These are phyloP conservation scores for Phorcus lineatus DNA, from an alignment of 2,888 invertebrate genomes.

Conservation along the genomic window DNA sequence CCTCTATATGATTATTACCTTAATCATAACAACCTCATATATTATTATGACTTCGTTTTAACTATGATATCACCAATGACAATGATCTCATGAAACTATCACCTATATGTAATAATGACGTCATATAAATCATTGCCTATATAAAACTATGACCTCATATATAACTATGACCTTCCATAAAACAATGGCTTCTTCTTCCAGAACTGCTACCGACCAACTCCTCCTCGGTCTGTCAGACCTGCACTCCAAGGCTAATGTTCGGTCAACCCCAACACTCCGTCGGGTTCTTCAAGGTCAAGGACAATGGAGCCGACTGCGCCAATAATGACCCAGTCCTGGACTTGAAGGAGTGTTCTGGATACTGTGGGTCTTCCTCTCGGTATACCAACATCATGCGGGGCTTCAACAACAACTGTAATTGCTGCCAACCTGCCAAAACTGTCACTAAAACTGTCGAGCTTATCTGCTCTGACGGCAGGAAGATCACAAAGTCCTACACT, in stretches of 20 bases:
- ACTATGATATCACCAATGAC: too few relatives aligned
- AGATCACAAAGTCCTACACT: conserved; percentile 50
- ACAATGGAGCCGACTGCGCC: conserved; percentile 51
- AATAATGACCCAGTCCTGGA: conserved; percentile 56
- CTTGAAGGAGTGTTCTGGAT: conserved; percentile 62
- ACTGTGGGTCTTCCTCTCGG: conserved; percentile 56
- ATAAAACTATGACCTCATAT: too few relatives aligned
- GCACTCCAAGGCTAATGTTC: conserved; percentile 56
- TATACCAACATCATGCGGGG: conserved; percentile 54
- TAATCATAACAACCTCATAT: too few relatives aligned
- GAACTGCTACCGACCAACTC: conserved; percentile 29
- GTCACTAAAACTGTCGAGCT: conserved; percentile 47
- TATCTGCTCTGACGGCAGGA: conserved; percentile 53
- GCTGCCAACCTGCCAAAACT: conserved; percentile 57
- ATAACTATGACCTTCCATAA: too few relatives aligned
- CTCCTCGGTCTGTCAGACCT: conserved; percentile 47
- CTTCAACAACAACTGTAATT: conserved; percentile 56
- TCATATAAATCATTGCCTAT: too few relatives aligned
- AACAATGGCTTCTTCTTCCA: neutral
- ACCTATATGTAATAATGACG: too few relatives aligned
- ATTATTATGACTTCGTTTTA: too few relatives aligned
- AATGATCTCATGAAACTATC: too few relatives aligned
- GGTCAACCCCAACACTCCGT: conserved; percentile 49
- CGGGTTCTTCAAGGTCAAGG: conserved; percentile 56
- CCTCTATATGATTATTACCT: too few relatives aligned